Evolutionary conservation across 2,888 invertebrate genomes (phyloP).

Genomic region (Nomada ruficornis): DNA sequence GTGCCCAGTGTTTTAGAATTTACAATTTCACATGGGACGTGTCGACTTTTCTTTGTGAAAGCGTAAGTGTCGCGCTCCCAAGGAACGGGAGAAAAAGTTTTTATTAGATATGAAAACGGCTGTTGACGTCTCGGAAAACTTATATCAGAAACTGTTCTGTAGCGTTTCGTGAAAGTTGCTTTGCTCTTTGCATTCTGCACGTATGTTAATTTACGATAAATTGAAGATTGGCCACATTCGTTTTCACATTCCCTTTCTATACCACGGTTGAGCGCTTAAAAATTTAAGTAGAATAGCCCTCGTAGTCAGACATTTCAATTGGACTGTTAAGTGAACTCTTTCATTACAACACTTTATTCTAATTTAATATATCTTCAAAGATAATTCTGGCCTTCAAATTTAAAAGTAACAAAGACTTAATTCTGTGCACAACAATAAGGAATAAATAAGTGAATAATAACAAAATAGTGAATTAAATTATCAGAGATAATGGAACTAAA

Average conservation of each 20-base stretch:
- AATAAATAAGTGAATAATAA: too few species aligned
- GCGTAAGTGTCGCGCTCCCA: conserved; percentile 23
- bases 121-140: conserved; percentile 34
- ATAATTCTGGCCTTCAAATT: too few species aligned
- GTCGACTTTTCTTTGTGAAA: conserved; percentile 13
- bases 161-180: conserved; percentile 15
- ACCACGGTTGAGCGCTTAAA: too few species aligned
- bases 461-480: too few species aligned
- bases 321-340: too few species aligned
- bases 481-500: too few species aligned
- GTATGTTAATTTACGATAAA: neutral
- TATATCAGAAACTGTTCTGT: conserved; percentile 2
- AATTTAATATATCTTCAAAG: too few species aligned
- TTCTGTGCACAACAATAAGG: too few species aligned
- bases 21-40: conserved; percentile 9
- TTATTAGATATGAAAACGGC: conserved; percentile 44
- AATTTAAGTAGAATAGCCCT: too few species aligned
- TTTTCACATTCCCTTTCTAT: neutral
- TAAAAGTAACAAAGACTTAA: too few species aligned
- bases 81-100: conserved; percentile 37
- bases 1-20: conserved; percentile 2
- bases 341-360: too few species aligned
- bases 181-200: conserved; percentile 2
- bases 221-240: neutral
- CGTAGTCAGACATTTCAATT: too few species aligned